phyloP scores from a whole-genome alignment of 2,888 invertebrate genomes.

The Leptarthrus brevirostris region DNA sequence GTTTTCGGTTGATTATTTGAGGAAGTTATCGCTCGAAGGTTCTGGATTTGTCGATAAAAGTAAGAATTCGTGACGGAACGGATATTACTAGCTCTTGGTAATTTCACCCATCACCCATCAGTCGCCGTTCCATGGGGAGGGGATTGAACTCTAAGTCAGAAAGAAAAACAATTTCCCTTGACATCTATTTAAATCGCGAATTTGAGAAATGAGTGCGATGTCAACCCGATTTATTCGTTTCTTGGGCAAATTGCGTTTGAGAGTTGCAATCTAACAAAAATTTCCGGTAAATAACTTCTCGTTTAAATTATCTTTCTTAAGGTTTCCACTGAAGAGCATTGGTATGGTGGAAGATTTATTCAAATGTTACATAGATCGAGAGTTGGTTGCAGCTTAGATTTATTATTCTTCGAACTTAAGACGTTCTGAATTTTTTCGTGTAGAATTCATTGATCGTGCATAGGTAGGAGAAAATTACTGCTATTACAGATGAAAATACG shows the following conservation, averaged over 20 bases:
- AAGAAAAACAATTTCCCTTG: slow-evolving; percentile 36
- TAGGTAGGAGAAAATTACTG: too few relatives aligned
- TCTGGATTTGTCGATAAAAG: slow-evolving; percentile 33
- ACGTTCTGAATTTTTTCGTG: too few relatives aligned
- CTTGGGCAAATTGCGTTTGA: slow-evolving; percentile 7
- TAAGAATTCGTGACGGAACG: slow-evolving; percentile 45
- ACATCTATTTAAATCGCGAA: slow-evolving; percentile 32
- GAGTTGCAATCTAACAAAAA: slow-evolving; percentile 15
- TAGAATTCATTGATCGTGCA: too few relatives aligned
- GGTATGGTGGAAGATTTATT: too few relatives aligned
- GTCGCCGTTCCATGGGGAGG: not conserved
- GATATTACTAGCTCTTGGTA: slow-evolving; percentile 47
- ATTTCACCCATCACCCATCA: not conserved
- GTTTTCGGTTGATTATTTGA: slow-evolving; percentile 15
- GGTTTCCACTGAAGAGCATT: too few relatives aligned
- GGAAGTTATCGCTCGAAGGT: slow-evolving; percentile 2
- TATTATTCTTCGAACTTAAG: too few relatives aligned
- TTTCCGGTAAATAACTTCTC: slow-evolving; percentile 3
- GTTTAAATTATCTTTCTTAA: too few relatives aligned
- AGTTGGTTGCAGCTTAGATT: too few relatives aligned
- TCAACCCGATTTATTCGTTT: slow-evolving; percentile 27
- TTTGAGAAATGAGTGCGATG: slow-evolving; percentile 38
- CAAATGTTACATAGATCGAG: too few relatives aligned
- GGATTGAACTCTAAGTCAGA: slow-evolving; percentile 5
- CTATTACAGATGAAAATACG: too few relatives aligned